Percentiles rank a stretch among this genome's conserved stretches.
Evolutionary conservation across 2,113 vertebrate genomes (phyloP).

Genomic region (Gallinago media): DNA sequence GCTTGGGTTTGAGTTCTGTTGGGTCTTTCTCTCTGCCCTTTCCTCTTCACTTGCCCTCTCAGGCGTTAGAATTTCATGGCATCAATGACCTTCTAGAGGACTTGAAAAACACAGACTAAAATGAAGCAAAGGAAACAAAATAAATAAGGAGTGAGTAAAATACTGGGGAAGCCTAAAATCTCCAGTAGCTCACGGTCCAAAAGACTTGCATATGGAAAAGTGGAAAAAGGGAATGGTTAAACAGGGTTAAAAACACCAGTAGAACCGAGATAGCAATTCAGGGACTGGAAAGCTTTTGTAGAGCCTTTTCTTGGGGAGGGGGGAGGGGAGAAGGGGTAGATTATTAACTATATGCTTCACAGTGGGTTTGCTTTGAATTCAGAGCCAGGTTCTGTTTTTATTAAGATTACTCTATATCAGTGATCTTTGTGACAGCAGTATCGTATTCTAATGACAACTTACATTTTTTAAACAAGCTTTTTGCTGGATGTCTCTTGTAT

Average conservation of each 20-base stretch:
- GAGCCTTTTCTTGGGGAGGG: background rate
- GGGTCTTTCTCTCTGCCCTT: background rate
- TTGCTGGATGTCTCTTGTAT: background rate
- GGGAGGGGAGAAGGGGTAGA: background rate
- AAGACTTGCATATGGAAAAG: background rate
- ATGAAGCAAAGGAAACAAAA: background rate
- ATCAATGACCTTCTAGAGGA: background rate
- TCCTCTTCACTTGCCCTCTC: background rate
- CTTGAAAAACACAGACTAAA: background rate
- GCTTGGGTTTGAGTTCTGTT: background rate
- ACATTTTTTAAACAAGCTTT: background rate
- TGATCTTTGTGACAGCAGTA: constrained; percentile 26
- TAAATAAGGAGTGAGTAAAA: background rate
- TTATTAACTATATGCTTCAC: background rate
- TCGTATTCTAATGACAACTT: background rate
- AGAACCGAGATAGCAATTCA: background rate
- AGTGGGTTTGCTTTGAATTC: background rate
- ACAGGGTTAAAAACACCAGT: background rate
- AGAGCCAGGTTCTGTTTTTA: background rate
- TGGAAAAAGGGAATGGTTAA: background rate
- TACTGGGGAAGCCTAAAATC: background rate
- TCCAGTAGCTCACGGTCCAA: background rate
- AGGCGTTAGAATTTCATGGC: background rate
- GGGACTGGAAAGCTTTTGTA: background rate
- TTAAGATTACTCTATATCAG: background rate